phyloP scores from a whole-genome alignment of 2,797 vertebrate genomes.

The Gallinago stenura region DNA sequence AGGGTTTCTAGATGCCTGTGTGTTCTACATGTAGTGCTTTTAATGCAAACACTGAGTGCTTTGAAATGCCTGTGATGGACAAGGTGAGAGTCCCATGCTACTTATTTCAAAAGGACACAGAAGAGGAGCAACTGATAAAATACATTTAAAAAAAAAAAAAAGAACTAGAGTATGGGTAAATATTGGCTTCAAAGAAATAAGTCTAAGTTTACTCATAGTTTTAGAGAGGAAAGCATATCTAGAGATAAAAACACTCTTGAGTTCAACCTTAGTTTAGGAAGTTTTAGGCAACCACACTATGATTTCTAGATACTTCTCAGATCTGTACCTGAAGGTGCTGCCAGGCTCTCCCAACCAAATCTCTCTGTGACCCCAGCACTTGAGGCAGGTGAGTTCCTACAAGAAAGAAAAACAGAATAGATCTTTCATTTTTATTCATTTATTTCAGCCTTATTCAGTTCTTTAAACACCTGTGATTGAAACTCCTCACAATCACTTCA shows the following conservation, averaged over 20 bases:
- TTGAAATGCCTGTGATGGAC: background rate
- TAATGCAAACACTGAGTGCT: background rate
- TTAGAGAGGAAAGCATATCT: background rate
- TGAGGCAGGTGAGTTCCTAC: background rate
- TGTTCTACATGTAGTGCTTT: background rate
- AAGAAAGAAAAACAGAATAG: background rate
- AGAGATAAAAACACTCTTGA: background rate
- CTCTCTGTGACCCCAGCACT: background rate
- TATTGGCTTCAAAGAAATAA: background rate
- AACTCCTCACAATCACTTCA: constrained; percentile 25
- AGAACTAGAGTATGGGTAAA: background rate
- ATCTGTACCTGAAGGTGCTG: background rate
- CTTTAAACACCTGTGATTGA: constrained; percentile 1
- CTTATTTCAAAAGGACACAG: background rate
- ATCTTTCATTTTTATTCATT: background rate
- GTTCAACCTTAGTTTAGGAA: background rate
- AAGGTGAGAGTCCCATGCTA: background rate
- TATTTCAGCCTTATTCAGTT: background rate
- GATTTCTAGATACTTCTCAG: background rate
- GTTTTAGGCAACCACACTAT: background rate
- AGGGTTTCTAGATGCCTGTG: background rate
- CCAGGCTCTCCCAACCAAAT: background rate
- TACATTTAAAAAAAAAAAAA: background rate
- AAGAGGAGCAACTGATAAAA: background rate
- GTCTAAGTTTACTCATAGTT: background rate